These are phyloP conservation scores for Acanthisitta chloris DNA, from an alignment of 2,113 vertebrate genomes.

Conservation along the genomic window DNA sequence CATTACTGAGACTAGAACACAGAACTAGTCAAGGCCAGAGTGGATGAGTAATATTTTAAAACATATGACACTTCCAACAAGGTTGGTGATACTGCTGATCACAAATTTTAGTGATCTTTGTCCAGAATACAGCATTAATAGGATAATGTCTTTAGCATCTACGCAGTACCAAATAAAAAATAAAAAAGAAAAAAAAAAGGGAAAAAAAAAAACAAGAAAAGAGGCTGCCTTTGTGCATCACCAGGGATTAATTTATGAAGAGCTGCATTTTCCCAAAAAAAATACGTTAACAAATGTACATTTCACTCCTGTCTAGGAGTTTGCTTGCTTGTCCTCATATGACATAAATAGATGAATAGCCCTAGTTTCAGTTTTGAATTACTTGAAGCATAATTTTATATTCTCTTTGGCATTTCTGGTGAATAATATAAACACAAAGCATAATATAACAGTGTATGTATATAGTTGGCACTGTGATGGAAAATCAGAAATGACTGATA, in stretches of 20 bases:
- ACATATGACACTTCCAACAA: not conserved
- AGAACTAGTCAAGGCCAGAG: not conserved
- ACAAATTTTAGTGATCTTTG: not conserved
- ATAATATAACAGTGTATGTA: not conserved
- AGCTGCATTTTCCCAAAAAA: not conserved
- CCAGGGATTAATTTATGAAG: conserved; percentile 12
- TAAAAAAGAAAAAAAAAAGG: not conserved
- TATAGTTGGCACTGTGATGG: not conserved
- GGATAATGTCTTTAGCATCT: not conserved
- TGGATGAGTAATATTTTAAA: conserved; percentile 6
- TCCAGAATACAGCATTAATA: not conserved
- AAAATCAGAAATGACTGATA: not conserved
- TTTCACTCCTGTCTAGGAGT: not conserved
- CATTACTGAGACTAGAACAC: not conserved
- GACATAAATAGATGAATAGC: not conserved
- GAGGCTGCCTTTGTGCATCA: not conserved
- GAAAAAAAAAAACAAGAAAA: not conserved
- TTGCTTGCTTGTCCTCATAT: conserved; percentile 18
- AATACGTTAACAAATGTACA: not conserved
- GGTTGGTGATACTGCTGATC: not conserved
- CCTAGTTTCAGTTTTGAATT: conserved; percentile 11
- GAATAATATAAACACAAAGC: not conserved
- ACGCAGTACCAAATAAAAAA: not conserved
- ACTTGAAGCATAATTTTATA: not conserved
- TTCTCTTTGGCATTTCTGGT: not conserved